A percentile compares a stretch with the other conserved stretches of the same genome.
These are phyloP conservation scores for Hedychridium roseum DNA, from an alignment of 2,888 invertebrate species.

Conservation along the genomic window DNA sequence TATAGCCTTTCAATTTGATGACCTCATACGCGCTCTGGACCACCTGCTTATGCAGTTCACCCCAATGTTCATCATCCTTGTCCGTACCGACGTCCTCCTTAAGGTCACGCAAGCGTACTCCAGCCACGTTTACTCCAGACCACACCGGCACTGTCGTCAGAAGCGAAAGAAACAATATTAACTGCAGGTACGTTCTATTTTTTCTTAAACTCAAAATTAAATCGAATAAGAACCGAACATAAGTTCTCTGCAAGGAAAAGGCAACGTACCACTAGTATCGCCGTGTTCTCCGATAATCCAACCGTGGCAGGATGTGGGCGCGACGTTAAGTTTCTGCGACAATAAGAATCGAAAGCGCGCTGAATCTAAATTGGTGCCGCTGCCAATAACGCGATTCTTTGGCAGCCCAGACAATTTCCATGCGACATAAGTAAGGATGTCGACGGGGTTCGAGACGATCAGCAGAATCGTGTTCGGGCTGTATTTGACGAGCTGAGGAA, in stretches of 20 bases:
- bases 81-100: conserved; percentile 78
- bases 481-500: conserved; percentile 82
- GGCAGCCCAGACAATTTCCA: conserved; percentile 94
- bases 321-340: conserved; percentile 82
- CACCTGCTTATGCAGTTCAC: conserved; percentile 81
- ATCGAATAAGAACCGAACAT: not conserved
- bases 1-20: conserved; percentile 88
- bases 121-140: conserved; percentile 93
- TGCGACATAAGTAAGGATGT: conserved; percentile 91
- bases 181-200: not conserved
- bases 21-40: conserved; percentile 88
- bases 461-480: conserved; percentile 87
- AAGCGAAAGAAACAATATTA: not conserved
- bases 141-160: conserved; percentile 80
- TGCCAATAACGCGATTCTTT: conserved; percentile 86
- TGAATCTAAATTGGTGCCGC: conserved; percentile 93
- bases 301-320: conserved; percentile 86
- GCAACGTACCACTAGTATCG: conserved; percentile 77
- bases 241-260: not conserved
- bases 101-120: conserved; percentile 82
- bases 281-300: conserved; percentile 97
- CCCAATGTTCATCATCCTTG: conserved; percentile 81
- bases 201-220: not conserved
- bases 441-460: conserved; percentile 92
- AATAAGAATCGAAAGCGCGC: conserved; percentile 89